Conservation (phyloP, 2,113 vertebrate species). For the Colossoma macropomum region DNA sequence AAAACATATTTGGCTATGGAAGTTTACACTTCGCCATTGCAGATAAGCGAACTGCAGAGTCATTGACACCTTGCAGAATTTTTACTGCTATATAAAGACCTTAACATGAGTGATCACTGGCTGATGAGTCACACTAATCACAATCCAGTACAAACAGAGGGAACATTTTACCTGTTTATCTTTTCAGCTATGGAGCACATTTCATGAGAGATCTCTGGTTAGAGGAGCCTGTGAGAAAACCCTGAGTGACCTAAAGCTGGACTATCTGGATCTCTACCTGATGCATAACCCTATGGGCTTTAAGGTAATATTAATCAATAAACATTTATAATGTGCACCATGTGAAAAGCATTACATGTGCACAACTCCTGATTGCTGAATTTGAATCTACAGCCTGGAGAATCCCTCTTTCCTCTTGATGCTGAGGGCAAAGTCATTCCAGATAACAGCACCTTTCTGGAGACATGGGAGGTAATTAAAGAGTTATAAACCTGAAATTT, state of each 20-base stretch:
- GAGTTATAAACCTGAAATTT: not conserved
- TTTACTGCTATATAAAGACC: too few species aligned
- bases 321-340: not conserved
- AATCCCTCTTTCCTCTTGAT: conserved; percentile 60
- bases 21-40: too few species aligned
- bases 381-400: conserved; percentile 64
- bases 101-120: too few species aligned
- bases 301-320: conserved; percentile 69
- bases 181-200: conserved; percentile 87
- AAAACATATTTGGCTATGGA: too few species aligned
- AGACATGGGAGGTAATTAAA: conserved; percentile 72
- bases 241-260: conserved; percentile 80
- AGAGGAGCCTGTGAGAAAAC: conserved; percentile 85
- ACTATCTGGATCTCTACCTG: conserved; percentile 91
- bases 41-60: too few species aligned
- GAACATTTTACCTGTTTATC: not conserved
- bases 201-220: conserved; percentile 83
- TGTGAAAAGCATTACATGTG: not conserved
- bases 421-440: conserved; percentile 48
- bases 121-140: too few species aligned
- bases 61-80: too few species aligned
- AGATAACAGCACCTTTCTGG: conserved; percentile 69
- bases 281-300: conserved; percentile 87
- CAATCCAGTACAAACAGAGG: too few species aligned
- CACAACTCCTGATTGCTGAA: not conserved